Evolutionary conservation across 2,888 invertebrate genomes (phyloP), one percentile per base, ranked within the genome.

Genomic region (Beris morrisii): DNA sequence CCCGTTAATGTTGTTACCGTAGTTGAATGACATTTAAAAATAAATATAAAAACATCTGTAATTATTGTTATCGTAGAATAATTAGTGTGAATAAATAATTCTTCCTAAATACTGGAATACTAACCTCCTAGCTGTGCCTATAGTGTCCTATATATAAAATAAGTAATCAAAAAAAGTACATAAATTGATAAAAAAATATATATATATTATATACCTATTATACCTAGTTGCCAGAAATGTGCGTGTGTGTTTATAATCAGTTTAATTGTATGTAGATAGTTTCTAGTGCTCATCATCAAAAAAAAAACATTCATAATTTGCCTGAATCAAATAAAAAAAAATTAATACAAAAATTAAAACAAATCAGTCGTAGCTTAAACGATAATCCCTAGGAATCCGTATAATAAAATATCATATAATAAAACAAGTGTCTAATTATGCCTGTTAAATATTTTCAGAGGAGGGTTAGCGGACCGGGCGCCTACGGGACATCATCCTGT

Each of bases 391-490:
- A 38, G 38, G 38, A 38, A 38, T 7, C 9, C 5, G 9, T 38
- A 38, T 7, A 38, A 38, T 38, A 38, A 7, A 5, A 38, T 38
- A 38, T 22, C 22, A 22, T 22, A 22, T 22, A 22, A 22, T 22
- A 12, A 44, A 45, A 58, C 11, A 15, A 58, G 58, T 58, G 58
- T 52, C 61, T 61, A 61, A 65, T 58, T 54, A 79, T 79, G 79
- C 79, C 79, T 74, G 76, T 79, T 73, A 79, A 79, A 76, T 78
- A 79, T 73, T 77, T 77, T 73, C 79, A 79, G 74, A 77, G 79
- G 71, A 76, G 79, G 76, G 80, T 79, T 73, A 80, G 80, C 76
- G 80, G 79, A 74, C 79, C 79, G 74, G 79, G 79, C 77, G 79
- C 79, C 73, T 79, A 80, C 71, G 80, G 79, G 75, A 79, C 78